These are phyloP conservation scores for Pterois miles DNA, from an alignment of 2,797 vertebrate genomes.

Conservation along the genomic window DNA sequence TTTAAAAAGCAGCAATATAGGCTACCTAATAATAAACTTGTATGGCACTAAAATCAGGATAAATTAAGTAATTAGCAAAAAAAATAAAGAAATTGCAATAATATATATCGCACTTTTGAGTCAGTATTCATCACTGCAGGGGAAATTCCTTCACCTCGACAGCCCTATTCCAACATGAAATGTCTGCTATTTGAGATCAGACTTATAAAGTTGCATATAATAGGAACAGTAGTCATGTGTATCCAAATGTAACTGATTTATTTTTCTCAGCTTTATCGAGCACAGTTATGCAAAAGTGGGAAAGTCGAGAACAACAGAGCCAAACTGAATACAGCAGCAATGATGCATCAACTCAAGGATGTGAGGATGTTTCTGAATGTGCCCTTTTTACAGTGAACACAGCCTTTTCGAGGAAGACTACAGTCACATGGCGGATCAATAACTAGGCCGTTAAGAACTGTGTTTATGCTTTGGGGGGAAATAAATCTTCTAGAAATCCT, in stretches of 20 bases:
- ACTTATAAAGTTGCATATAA: not conserved
- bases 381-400: constrained; percentile 19
- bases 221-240: not conserved
- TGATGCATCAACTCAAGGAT: not conserved
- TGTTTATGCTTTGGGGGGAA: constrained; percentile 16
- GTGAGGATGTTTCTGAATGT: constrained; percentile 6
- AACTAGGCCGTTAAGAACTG: constrained; percentile 48
- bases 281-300: not conserved
- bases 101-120: too few relatives aligned
- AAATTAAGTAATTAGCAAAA: too few relatives aligned
- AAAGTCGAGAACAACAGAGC: not conserved
- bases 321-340: too few relatives aligned
- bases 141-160: too few relatives aligned
- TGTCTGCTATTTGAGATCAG: not conserved
- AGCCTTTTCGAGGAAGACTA: constrained; percentile 14
- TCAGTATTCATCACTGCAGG: too few relatives aligned
- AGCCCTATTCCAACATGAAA: too few relatives aligned
- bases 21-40: too few relatives aligned
- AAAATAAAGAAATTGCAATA: too few relatives aligned
- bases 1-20: too few relatives aligned
- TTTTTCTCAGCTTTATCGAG: not conserved
- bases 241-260: constrained; percentile 12
- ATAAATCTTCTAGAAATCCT: constrained; percentile 34
- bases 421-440: constrained; percentile 59
- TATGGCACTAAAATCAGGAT: too few relatives aligned